These are phyloP conservation scores for Gortyna flavago DNA, from an alignment of 2,888 invertebrate species.

Conservation along the genomic window DNA sequence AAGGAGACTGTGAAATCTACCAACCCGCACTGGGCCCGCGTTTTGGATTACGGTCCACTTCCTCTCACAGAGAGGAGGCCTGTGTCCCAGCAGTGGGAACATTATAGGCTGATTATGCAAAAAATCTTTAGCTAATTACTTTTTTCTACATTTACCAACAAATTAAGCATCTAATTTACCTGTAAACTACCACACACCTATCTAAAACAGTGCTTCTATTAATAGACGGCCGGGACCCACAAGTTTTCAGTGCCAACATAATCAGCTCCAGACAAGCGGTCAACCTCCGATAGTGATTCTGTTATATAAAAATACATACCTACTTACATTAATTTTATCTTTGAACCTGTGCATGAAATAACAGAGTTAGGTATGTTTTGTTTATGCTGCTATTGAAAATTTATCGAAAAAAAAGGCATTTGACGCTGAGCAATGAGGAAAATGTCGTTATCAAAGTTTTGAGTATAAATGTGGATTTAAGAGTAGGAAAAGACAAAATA, in stretches of 20 bases:
- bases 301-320: conserved; percentile 18
- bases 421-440: not conserved
- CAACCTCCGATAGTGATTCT: conserved; percentile 8
- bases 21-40: no score
- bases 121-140: no score
- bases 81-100: no score
- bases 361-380: not conserved
- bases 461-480: not conserved
- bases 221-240: not conserved
- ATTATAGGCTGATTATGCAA: no score
- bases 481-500: not conserved
- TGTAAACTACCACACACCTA: no score
- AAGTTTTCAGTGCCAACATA: not conserved
- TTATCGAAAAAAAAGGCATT: not conserved
- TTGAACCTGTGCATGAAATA: not conserved
- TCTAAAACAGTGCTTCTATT: conserved; percentile 1
- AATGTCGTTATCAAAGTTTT: not conserved
- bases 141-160: not conserved
- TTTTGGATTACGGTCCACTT: no score
- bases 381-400: not conserved
- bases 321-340: conserved; percentile 9
- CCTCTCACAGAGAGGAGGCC: no score
- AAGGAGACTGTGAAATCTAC: no score
- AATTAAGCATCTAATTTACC: not conserved
- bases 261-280: conserved; percentile 10